phyloP scores from a whole-genome alignment of 2,888 invertebrate species.

The Brachynemurus nebulosus region DNA sequence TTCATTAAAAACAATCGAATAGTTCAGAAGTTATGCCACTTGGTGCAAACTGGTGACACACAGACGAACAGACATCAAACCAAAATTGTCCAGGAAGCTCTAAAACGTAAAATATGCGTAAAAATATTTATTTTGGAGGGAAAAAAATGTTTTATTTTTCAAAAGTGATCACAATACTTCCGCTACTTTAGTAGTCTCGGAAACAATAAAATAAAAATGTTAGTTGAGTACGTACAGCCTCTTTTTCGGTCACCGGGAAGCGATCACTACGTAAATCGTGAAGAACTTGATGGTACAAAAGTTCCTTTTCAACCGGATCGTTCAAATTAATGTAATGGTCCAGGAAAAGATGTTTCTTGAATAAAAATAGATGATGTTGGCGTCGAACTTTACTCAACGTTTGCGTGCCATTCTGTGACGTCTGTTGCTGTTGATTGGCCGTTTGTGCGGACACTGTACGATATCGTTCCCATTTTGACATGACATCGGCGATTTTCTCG shows the following conservation, averaged over 20 bases:
- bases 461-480: constrained; percentile 91
- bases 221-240: constrained; percentile 56
- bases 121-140: too few relatives aligned
- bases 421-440: constrained; percentile 18
- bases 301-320: constrained; percentile 84
- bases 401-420: constrained; percentile 32
- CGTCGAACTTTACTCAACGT: constrained; percentile 36
- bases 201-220: constrained; percentile 6
- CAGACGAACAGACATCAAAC: too few relatives aligned
- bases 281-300: constrained; percentile 85
- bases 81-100: too few relatives aligned
- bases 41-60: too few relatives aligned
- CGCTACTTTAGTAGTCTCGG: too few relatives aligned
- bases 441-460: constrained; percentile 52
- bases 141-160: too few relatives aligned
- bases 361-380: constrained; percentile 53
- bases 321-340: constrained; percentile 64
- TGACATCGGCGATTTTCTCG: constrained; percentile 86
- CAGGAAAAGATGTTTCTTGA: constrained; percentile 72
- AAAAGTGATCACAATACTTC: too few relatives aligned
- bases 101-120: too few relatives aligned
- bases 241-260: constrained; percentile 85
- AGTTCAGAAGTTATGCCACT: too few relatives aligned
- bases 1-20: too few relatives aligned
- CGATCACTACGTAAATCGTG: constrained; percentile 82